phyloP scores from a whole-genome alignment of 2,113 vertebrate species.

The Probosciger aterrimus region DNA sequence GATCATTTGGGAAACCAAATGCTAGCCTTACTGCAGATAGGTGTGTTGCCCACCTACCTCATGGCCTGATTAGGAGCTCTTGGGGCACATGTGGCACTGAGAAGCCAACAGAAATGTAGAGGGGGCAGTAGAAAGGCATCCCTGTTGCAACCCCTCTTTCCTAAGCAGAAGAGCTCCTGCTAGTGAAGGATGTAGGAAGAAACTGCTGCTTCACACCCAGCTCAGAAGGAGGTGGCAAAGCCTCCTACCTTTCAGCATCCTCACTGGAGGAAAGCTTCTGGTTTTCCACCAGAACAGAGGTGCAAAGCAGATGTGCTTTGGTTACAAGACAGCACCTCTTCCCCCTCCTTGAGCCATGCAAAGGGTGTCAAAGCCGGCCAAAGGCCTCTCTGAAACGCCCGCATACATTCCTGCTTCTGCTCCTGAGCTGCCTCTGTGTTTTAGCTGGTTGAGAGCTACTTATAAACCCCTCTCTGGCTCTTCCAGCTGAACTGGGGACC shows the following conservation, averaged over 20 bases:
- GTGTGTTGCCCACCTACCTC: not conserved
- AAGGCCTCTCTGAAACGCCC: not conserved
- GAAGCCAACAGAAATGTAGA: not conserved
- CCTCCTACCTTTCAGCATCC: not conserved
- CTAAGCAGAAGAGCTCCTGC: not conserved
- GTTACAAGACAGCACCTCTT: not conserved
- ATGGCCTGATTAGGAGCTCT: not conserved
- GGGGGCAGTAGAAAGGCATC: not conserved
- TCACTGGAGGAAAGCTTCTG: not conserved
- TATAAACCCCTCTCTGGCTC: not conserved
- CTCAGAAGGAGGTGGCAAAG: not conserved
- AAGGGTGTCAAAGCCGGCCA: fast-evolving
- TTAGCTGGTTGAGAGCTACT: not conserved
- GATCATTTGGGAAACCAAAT: not conserved
- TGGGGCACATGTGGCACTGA: fast-evolving
- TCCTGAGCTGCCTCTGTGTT: fast-evolving
- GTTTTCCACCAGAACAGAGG: not conserved
- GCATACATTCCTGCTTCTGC: fast-evolving
- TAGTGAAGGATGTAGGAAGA: not conserved
- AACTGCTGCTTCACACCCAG: not conserved
- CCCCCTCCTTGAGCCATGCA: not conserved
- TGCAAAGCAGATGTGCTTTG: not conserved
- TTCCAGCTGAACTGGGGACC: not conserved
- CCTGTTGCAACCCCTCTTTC: not conserved
- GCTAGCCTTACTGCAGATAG: not conserved